These are phyloP conservation scores for Tuta absoluta DNA, from an alignment of 2,888 invertebrate species.

Conservation along the genomic window DNA sequence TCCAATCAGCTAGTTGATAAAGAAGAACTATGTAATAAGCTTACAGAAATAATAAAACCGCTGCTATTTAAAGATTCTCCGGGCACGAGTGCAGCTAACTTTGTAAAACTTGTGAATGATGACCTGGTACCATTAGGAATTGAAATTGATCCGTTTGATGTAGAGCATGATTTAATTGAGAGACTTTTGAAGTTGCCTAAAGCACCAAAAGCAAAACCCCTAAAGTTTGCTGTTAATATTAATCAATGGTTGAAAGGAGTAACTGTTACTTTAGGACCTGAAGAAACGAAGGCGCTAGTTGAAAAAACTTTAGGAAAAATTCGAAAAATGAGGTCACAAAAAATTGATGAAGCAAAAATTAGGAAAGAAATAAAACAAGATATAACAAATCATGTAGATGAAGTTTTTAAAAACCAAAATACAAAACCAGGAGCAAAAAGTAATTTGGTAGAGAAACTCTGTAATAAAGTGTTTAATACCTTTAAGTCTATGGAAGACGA, in stretches of 20 bases:
- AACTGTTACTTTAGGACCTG: background rate
- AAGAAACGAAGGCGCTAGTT: background rate
- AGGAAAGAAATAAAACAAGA: conserved; percentile 9
- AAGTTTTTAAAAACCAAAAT: background rate
- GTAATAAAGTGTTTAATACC: background rate
- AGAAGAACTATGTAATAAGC: background rate
- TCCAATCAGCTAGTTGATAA: background rate
- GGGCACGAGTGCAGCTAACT: background rate
- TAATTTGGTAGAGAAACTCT: background rate
- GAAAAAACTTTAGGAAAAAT: background rate
- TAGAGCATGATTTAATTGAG: background rate
- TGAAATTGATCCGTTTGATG: background rate
- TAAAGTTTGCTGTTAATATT: background rate
- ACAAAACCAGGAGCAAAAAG: background rate
- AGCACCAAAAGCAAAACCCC: background rate
- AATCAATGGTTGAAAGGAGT: background rate
- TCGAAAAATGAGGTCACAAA: background rate
- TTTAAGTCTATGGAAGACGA: background rate
- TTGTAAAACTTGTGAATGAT: background rate
- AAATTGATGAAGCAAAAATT: background rate
- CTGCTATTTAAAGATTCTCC: background rate
- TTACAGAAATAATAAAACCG: background rate
- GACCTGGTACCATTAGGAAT: background rate
- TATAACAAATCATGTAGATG: background rate
- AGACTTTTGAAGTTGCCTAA: background rate